phyloP scores from a whole-genome alignment of 2,113 vertebrate genomes.

The Mus pahari region DNA sequence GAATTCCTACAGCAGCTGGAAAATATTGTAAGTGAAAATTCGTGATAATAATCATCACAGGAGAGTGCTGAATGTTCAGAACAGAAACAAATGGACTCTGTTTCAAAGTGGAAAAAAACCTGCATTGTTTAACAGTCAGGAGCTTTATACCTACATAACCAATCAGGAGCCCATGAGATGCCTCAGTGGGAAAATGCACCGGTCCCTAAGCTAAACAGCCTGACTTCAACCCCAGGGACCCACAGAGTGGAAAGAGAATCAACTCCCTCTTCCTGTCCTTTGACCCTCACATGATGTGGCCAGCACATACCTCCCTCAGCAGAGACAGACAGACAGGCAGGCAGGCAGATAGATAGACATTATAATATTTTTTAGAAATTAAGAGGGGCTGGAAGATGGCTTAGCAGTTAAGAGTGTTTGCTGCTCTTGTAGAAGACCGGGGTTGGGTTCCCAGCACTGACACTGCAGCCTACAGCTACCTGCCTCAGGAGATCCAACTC shows the following conservation, averaged over 20 bases:
- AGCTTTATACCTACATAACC: slow-evolving; percentile 27
- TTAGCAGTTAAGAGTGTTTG: not conserved
- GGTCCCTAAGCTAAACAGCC: not conserved
- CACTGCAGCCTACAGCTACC: not conserved
- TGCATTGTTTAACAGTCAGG: not conserved
- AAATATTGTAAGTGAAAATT: not conserved
- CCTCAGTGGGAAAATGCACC: not conserved
- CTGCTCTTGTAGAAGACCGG: not conserved
- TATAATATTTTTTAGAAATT: not conserved
- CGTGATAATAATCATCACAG: slow-evolving; percentile 4
- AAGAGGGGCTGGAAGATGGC: not conserved
- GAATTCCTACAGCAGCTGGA: not conserved
- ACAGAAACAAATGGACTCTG: slow-evolving; percentile 11
- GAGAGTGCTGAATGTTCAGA: not conserved
- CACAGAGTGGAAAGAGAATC: not conserved
- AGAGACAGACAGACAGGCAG: not conserved
- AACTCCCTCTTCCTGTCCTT: not conserved
- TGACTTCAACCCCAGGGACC: not conserved
- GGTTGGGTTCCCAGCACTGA: not conserved
- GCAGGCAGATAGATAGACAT: too few relatives aligned
- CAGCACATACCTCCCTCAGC: not conserved
- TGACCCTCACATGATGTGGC: not conserved
- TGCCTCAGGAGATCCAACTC: not conserved
- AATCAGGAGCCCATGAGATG: not conserved
- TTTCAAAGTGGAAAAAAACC: not conserved